Percentiles rank a stretch among this genome's conserved stretches.
Evolutionary conservation across 2,888 invertebrate genomes (phyloP).

Genomic region (Cephus pulcher): DNA sequence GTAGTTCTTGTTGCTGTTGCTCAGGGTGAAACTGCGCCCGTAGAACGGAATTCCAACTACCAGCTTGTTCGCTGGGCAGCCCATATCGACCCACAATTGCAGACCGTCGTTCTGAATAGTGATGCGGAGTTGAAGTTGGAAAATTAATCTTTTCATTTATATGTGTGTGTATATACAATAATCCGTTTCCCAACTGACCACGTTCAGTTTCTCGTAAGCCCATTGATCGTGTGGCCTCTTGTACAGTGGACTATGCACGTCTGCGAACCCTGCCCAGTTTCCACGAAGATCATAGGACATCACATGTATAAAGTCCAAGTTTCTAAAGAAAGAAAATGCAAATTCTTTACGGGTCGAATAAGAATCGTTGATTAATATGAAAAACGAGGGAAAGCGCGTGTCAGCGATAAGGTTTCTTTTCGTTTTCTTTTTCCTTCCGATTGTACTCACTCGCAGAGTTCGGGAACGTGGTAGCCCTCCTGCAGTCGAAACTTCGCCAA

Average conservation of each 20-base stretch:
- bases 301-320: slow-evolving; percentile 84
- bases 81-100: slow-evolving; percentile 88
- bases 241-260: slow-evolving; percentile 88
- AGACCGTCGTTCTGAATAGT: slow-evolving; percentile 82
- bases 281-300: slow-evolving; percentile 90
- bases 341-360: neutral
- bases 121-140: neutral
- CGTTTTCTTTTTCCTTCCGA: neutral
- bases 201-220: slow-evolving; percentile 90
- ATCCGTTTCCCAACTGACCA: slow-evolving; percentile 72
- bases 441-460: slow-evolving; percentile 82
- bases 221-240: slow-evolving; percentile 89
- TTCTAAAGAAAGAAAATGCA: slow-evolving; percentile 66
- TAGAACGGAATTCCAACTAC: slow-evolving; percentile 92
- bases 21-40: slow-evolving; percentile 86
- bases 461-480: slow-evolving; percentile 92
- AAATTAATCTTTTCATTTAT: neutral
- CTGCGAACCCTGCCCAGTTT: slow-evolving; percentile 93
- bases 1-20: slow-evolving; percentile 85
- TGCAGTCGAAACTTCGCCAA: slow-evolving; percentile 87
- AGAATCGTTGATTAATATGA: neutral
- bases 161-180: neutral
- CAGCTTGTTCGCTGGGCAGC: slow-evolving; percentile 87
- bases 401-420: neutral
- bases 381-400: neutral